These are phyloP conservation scores for Agapostemon virescens DNA, from an alignment of 2,888 invertebrate genomes.

Conservation along the genomic window DNA sequence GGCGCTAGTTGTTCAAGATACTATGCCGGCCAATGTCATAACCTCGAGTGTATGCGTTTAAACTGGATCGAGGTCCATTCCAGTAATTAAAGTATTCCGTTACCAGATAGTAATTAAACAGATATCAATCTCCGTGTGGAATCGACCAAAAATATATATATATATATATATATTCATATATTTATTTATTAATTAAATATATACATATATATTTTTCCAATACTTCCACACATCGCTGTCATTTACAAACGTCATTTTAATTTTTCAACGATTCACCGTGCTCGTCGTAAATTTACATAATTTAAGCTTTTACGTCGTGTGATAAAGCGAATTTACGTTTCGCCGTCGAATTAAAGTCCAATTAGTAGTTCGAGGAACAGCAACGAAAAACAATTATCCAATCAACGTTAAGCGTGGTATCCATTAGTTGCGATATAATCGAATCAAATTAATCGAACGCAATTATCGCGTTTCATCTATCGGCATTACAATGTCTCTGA, in stretches of 20 bases:
- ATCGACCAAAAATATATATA: not conserved
- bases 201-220: not conserved
- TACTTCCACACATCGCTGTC: not conserved
- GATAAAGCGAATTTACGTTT: not conserved
- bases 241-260: not conserved
- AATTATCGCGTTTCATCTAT: not conserved
- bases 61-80: slow-evolving; percentile 83
- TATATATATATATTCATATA: not conserved
- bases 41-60: slow-evolving; percentile 83
- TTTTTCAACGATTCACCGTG: not conserved
- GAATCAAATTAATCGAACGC: not conserved
- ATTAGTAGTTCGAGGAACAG: slow-evolving; percentile 7
- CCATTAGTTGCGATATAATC: slow-evolving; percentile 1
- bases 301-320: not conserved
- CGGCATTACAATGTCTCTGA: not conserved
- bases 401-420: not conserved
- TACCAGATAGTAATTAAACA: not conserved
- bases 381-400: slow-evolving; percentile 10
- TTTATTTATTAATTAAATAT: not conserved
- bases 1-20: slow-evolving; percentile 82
- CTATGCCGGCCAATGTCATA: slow-evolving; percentile 82
- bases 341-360: not conserved
- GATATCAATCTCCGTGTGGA: not conserved
- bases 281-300: not conserved
- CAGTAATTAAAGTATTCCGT: slow-evolving; percentile 74